phyloP scores from a whole-genome alignment of 2,113 vertebrate species.

The Gasterosteus aculeatus region DNA sequence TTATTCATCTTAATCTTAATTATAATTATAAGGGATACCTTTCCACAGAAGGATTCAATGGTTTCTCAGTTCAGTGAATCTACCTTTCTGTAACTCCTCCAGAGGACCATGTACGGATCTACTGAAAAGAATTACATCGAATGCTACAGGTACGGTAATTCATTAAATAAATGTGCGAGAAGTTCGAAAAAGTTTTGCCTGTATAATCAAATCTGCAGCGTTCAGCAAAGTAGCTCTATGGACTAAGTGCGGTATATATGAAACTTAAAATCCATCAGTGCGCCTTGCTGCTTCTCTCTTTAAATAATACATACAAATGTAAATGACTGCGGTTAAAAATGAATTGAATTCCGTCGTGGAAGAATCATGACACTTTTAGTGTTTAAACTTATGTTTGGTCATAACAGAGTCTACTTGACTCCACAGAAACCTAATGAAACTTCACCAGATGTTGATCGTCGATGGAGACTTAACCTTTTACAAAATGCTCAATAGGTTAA shows the following conservation, averaged over 20 bases:
- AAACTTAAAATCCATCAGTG: no score
- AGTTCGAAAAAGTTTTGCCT: no score
- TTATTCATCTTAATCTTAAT: not conserved
- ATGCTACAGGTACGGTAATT: no score
- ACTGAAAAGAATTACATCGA: no score
- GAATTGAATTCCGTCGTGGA: not conserved
- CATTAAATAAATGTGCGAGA: no score
- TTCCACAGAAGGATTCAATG: slow-evolving; percentile 12
- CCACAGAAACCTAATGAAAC: not conserved
- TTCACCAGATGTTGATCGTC: not conserved
- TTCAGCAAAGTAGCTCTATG: no score
- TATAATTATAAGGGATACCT: not conserved
- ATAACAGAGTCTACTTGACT: not conserved
- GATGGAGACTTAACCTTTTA: not conserved
- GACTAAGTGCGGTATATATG: no score
- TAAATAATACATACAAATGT: no score
- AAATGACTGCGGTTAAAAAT: no score
- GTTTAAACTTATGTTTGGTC: not conserved
- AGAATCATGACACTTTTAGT: not conserved
- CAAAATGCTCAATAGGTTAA: no score
- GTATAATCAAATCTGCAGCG: no score
- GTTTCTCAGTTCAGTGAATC: not conserved
- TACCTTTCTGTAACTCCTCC: not conserved
- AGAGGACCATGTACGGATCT: not conserved
- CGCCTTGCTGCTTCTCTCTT: no score